phyloP scores from a whole-genome alignment of 2,113 vertebrate genomes.

The Pangasianodon hypophthalmus region DNA sequence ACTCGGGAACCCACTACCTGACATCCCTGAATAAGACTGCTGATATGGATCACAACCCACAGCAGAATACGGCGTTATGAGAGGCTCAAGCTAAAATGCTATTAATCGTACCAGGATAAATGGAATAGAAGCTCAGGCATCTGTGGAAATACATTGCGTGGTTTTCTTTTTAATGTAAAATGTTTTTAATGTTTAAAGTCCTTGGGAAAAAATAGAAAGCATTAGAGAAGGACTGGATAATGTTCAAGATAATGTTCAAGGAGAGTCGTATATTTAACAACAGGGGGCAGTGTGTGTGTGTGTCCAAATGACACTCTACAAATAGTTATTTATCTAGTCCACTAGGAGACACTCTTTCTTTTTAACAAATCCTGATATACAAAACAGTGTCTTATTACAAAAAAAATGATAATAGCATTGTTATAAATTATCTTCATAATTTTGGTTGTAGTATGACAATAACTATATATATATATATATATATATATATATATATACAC shows the following conservation, averaged over 20 bases:
- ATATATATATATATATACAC: too few relatives aligned
- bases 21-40: background rate
- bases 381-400: background rate
- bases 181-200: background rate
- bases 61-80: background rate
- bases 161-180: background rate
- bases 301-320: background rate
- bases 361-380: background rate
- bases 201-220: background rate
- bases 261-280: background rate
- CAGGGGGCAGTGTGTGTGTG: slow-evolving; percentile 3
- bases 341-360: slow-evolving; percentile 51
- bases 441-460: background rate
- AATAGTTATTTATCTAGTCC: slow-evolving; percentile 12
- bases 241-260: background rate
- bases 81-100: background rate
- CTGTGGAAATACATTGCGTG: background rate
- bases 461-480: too few relatives aligned
- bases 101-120: background rate
- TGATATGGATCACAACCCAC: background rate
- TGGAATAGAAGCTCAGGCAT: background rate
- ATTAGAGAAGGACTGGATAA: background rate
- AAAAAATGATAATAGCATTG: background rate
- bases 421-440: background rate
- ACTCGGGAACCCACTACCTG: background rate